Percentiles rank a stretch among this genome's conserved stretches.
phyloP scores from a whole-genome alignment of 2,797 vertebrate species.

The Acridotheres tristis region DNA sequence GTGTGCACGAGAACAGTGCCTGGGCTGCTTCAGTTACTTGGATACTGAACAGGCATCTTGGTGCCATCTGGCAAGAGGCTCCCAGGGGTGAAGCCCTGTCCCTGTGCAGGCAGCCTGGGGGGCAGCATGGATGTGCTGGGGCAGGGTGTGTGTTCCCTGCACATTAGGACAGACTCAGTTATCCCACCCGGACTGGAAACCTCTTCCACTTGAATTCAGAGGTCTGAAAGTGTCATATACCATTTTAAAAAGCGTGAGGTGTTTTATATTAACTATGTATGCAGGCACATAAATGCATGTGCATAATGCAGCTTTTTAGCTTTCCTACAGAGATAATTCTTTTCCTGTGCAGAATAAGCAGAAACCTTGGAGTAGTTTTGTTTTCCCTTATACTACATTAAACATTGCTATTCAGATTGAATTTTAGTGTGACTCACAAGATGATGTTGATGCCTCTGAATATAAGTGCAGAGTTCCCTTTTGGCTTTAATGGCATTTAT shows the following conservation, averaged over 20 bases:
- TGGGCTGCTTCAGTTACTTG: background rate
- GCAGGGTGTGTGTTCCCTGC: accelerated
- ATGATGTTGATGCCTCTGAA: background rate
- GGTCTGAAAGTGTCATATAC: background rate
- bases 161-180: background rate
- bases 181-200: accelerated
- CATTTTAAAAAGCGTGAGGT: background rate
- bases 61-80: background rate
- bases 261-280: background rate
- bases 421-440: background rate
- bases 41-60: accelerated
- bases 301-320: background rate
- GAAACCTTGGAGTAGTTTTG: background rate
- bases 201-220: background rate
- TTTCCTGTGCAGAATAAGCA: background rate
- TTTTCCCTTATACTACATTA: background rate
- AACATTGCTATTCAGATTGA: background rate
- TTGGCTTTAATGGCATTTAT: background rate
- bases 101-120: background rate
- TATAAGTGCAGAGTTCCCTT: background rate
- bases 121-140: accelerated
- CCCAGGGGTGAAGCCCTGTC: background rate
- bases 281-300: background rate
- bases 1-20: background rate
- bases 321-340: background rate